Evolutionary conservation across 2,797 vertebrate species (phyloP).

Genomic region (Taeniopygia guttata): DNA sequence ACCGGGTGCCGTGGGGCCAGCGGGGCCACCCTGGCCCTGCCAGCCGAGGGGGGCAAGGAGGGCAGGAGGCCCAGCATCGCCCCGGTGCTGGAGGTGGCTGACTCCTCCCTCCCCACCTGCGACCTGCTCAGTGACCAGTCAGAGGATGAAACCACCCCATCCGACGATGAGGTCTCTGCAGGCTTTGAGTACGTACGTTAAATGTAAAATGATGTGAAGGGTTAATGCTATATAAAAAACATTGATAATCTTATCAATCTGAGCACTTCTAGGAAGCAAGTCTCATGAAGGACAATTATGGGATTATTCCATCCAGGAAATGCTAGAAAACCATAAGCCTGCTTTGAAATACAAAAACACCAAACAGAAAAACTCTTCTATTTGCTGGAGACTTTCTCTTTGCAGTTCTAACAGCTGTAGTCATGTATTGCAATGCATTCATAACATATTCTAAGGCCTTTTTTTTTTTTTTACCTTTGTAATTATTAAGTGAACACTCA

Average conservation of each 20-base stretch:
- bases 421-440: not conserved
- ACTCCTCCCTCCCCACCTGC: constrained; percentile 83
- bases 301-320: not conserved
- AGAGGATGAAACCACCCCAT: constrained; percentile 83
- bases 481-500: not conserved
- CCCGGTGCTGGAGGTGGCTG: constrained; percentile 87
- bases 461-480: not conserved
- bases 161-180: constrained; percentile 79
- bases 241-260: not conserved
- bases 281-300: not conserved
- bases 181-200: constrained; percentile 75
- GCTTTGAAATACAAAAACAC: not conserved
- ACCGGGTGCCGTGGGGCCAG: constrained; percentile 71
- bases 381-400: not conserved
- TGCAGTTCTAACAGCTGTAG: not conserved
- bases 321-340: not conserved
- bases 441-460: not conserved
- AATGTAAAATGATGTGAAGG: not conserved
- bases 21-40: constrained; percentile 73
- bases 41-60: constrained; percentile 77
- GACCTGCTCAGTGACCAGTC: constrained; percentile 88
- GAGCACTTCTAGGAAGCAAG: not conserved
- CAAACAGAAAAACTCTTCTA: not conserved
- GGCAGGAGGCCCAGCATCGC: constrained; percentile 83
- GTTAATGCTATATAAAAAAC: not conserved